Base-by-base conservation (phyloP, 2,113 vertebrate species). In the Lanius collurio region DNA sequence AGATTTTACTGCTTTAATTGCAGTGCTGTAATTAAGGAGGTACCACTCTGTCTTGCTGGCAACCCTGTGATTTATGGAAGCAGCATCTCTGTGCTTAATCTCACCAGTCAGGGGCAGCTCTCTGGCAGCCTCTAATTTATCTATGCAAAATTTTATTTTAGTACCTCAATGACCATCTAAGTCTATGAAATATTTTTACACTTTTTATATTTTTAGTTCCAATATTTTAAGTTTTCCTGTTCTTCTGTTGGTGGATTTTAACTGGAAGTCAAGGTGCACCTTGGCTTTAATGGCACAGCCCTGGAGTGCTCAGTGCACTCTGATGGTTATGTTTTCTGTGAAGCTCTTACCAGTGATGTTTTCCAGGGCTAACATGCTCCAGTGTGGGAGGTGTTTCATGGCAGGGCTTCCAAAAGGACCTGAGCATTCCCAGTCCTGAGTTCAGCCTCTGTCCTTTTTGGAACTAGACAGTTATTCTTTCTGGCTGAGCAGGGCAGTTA, bases 1-100 rank as follows among this genome's bases (percentile, higher is more conserved):
- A 83, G 78, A 75, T 53, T 77, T 90, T 67, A 53, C 75, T 47
- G 76, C 83, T 90, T 92, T 95, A 96, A 95, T 96, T 96, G 91
- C 64, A 83, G 35, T 2, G 0, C 37, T 90, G 67, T 94, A 83
- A 96, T 95, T 95, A 94, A 95, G 71, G 89, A 89, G 50, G 42
- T 82, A 39, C 74, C 59, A 27, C 41, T 93, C 70, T 75, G 49
- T 77, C 57, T 78, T 56, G 42, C 52, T 56, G 41, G 65, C 60
- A 94, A 10, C 27, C 42, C n/a, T 57, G 78, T 82, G 87, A 53
- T 79, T 93, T 73, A 77, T 83, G 70, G 81, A 79, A 79, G 70
- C 53, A 79, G 67, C 53, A 55, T 85, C 55, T 62, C 2, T 65
- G 33, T 75, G 78, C 81, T 87, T 80, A 33, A 13, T 63, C 71